Percentiles rank a stretch among this genome's conserved stretches.
phyloP scores from a whole-genome alignment of 2,113 vertebrate species.

The Epinephelus cyanopodus region DNA sequence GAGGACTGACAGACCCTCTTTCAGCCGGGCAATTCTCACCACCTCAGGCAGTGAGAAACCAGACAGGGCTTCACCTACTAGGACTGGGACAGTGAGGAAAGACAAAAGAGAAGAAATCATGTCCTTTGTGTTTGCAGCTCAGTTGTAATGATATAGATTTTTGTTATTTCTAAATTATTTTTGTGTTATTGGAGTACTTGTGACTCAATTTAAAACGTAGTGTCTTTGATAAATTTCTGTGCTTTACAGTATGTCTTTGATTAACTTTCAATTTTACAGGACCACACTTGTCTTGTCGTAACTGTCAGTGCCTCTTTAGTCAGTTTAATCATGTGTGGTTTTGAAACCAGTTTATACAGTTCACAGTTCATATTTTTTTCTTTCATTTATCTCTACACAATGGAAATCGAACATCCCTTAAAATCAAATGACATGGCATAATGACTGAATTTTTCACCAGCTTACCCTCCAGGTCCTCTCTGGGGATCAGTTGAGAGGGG shows the following conservation, averaged over 20 bases:
- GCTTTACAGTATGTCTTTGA: background rate
- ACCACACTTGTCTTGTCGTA: background rate
- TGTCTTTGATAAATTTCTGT: background rate
- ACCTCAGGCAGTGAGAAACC: constrained; percentile 87
- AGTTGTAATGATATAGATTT: background rate
- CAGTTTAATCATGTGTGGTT: background rate
- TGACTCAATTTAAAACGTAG: too few species aligned
- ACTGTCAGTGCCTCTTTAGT: background rate
- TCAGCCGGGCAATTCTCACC: constrained; percentile 83
- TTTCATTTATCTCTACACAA: background rate
- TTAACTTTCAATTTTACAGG: background rate
- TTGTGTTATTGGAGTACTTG: too few species aligned
- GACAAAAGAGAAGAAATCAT: background rate
- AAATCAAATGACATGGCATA: background rate
- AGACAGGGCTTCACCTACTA: constrained; percentile 87
- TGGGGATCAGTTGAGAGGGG: constrained; percentile 81
- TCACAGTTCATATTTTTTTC: background rate
- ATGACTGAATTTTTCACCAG: background rate
- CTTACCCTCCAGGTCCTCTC: constrained; percentile 85
- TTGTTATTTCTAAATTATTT: background rate
- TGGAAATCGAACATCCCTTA: background rate
- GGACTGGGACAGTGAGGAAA: constrained; percentile 73
- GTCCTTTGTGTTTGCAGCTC: background rate
- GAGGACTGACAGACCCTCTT: constrained; percentile 86
- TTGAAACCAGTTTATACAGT: background rate